Evolutionary conservation across 2,888 invertebrate species (phyloP), one percentile per base, ranked within the genome.

Genomic region (Eilema caniola): DNA sequence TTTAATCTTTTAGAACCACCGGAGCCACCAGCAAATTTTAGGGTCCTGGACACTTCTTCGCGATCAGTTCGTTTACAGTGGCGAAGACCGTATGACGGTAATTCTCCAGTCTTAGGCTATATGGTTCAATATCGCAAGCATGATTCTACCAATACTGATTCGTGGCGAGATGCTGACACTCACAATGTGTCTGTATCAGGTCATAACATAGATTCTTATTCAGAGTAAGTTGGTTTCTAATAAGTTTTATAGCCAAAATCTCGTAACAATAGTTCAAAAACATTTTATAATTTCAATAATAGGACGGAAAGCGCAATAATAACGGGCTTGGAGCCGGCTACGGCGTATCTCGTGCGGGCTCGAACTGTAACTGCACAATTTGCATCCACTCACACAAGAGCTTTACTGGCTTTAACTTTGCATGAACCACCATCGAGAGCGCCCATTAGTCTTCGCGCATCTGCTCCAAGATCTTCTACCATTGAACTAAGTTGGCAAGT

Each of bases 81-180:
- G 98, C 96, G 96, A 66, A 95, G 97, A 72, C 97, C 97, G 1
- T 97, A 97, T 85, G 97, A 97, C 82, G 98, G 98, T 4, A 98
- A 98, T 89, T 97, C 97, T 57, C 98, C 97, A 0, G 97, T 98
- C 28, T 93, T 97, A 61, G 97, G 97, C 75, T 98, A 98, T 89
- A 94, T 97, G 72, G 96, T 98, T 62, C 97, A 97, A 85, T 97
- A 97, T 86, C 95, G 97, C 60, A 95, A 95, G 81, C 96, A 96
- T 77, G 93, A 96, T 62, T 95, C 96, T 14, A 90, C 92, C 0
- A 93, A 88, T 67, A 84, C 93, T 1, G 96, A 96, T 62, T 94
- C 96, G 57, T 96, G 96, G 96, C 93, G 95, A 74, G 96, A 96
- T 47, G 93, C 95, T 14, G 95, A 96, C 72, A 95, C 96, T 0